These are phyloP conservation scores for Blastobasis adustella DNA, from an alignment of 2,888 invertebrate genomes.

Conservation along the genomic window DNA sequence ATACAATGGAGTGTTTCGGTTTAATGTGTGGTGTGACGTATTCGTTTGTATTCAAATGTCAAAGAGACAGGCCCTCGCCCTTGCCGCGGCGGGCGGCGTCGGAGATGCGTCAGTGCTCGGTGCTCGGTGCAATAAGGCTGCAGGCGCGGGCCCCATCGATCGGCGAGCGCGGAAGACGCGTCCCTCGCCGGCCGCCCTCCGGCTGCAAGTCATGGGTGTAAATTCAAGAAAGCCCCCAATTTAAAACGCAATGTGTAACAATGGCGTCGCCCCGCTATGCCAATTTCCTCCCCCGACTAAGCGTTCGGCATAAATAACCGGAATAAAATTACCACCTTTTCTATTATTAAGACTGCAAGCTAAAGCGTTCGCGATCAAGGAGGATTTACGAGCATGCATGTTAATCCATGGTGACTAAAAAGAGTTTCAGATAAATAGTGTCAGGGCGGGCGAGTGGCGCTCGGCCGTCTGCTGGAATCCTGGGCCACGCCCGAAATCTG, in stretches of 20 bases:
- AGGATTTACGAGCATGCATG: conserved; percentile 5
- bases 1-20: conserved; percentile 25
- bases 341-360: conserved; percentile 43
- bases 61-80: conserved; percentile 6
- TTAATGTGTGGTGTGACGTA: conserved; percentile 13
- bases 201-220: conserved; percentile 68
- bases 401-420: conserved; percentile 6
- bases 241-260: conserved; percentile 71
- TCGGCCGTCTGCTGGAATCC: conserved; percentile 36
- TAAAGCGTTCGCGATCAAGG: conserved; percentile 22
- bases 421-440: conserved; percentile 22
- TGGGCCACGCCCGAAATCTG: conserved; percentile 53
- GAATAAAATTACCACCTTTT: conserved; percentile 62
- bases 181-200: conserved; percentile 43
- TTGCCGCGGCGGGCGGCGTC: not conserved
- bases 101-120: not conserved
- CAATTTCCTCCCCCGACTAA: conserved; percentile 66
- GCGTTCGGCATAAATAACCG: conserved; percentile 56
- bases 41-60: conserved; percentile 25
- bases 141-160: conserved; percentile 17
- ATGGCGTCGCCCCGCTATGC: conserved; percentile 61
- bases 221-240: conserved; percentile 73
- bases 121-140: not conserved
- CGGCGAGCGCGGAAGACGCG: conserved; percentile 26
- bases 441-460: conserved; percentile 31